Percentiles rank a stretch among this genome's conserved stretches.
These are phyloP conservation scores for Linnaemya vulpina DNA, from an alignment of 2,888 invertebrate species.

Conservation along the genomic window DNA sequence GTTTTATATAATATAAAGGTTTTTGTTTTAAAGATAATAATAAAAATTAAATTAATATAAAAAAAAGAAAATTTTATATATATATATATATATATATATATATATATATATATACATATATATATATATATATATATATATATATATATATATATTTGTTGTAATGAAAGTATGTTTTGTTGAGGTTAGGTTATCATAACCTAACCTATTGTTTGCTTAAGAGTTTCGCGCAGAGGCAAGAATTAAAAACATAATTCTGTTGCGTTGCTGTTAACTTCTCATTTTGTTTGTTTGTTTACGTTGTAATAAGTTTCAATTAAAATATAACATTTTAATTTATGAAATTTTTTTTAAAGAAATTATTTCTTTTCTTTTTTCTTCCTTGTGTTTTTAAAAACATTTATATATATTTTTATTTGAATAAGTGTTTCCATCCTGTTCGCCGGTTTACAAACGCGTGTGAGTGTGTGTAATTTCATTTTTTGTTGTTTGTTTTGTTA, in stretches of 20 bases:
- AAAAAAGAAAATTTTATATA: slow-evolving; percentile 60
- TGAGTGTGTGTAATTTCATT: slow-evolving; percentile 57
- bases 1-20: slow-evolving; percentile 55
- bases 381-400: slow-evolving; percentile 39
- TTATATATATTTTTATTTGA: slow-evolving; percentile 53
- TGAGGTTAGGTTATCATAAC: slow-evolving; percentile 4
- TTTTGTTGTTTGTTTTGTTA: slow-evolving; percentile 36
- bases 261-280: slow-evolving; percentile 54
- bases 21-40: slow-evolving; percentile 63
- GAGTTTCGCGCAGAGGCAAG: slow-evolving; percentile 54
- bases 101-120: too few species aligned
- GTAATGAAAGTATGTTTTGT: slow-evolving; percentile 44
- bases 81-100: too few species aligned
- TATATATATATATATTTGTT: slow-evolving; percentile 62
- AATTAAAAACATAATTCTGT: slow-evolving; percentile 64
- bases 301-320: slow-evolving; percentile 48
- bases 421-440: slow-evolving; percentile 72
- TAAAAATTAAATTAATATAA: slow-evolving; percentile 64
- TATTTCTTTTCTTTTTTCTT: slow-evolving; percentile 48
- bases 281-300: slow-evolving; percentile 15
- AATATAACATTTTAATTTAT: slow-evolving; percentile 48
- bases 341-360: slow-evolving; percentile 48
- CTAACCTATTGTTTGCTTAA: slow-evolving; percentile 44
- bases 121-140: too few species aligned
- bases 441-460: slow-evolving; percentile 71